phyloP scores from a whole-genome alignment of 2,113 vertebrate genomes.

The Dendrocopos noguchii region DNA sequence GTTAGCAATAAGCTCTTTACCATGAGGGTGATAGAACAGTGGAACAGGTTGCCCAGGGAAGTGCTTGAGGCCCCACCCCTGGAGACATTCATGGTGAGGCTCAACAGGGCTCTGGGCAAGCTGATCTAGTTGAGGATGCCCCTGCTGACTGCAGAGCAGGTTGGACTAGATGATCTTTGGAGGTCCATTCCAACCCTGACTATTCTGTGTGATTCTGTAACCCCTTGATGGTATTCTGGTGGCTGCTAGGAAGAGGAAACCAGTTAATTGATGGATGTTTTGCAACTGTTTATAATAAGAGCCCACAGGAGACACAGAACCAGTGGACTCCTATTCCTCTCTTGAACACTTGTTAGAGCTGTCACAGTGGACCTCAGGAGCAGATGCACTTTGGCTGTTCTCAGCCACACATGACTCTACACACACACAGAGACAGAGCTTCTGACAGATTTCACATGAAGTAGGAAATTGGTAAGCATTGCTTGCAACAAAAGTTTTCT shows the following conservation, averaged over 20 bases:
- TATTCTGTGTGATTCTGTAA: background rate
- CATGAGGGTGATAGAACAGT: no score
- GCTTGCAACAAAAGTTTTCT: background rate
- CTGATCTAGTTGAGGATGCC: no score
- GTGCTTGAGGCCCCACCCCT: no score
- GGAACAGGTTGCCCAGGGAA: no score
- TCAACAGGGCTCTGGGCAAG: no score
- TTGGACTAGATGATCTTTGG: no score
- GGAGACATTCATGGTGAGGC: no score
- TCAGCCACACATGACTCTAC: background rate
- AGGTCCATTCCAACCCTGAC: no score
- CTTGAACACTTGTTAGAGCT: background rate
- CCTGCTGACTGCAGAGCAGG: no score
- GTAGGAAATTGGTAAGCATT: background rate
- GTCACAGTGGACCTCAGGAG: background rate
- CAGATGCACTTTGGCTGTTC: background rate
- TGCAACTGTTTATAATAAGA: background rate
- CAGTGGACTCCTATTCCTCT: background rate
- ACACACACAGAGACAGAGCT: background rate
- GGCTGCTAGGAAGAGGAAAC: background rate
- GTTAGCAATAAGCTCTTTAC: no score
- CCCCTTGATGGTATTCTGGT: background rate
- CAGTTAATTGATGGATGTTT: background rate
- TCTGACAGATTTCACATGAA: background rate
- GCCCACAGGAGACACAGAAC: background rate